phyloP scores from a whole-genome alignment of 2,888 invertebrate species.

The Entomobrya multifasciata region DNA sequence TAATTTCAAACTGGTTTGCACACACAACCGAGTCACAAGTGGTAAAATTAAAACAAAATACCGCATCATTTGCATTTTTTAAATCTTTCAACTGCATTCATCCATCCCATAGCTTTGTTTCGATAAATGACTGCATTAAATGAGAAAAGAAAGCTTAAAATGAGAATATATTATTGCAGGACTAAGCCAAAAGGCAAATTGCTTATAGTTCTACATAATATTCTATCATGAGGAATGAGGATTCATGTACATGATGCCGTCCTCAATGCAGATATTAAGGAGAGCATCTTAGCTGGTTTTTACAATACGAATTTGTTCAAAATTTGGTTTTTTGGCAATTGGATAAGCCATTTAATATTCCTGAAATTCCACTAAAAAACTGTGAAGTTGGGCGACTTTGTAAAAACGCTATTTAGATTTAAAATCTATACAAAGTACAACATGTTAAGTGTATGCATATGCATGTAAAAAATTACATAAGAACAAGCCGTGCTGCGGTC shows the following conservation, averaged over 20 bases:
- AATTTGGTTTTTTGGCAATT: no score
- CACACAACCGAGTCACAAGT: conserved; percentile 65
- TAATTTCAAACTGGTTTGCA: conserved; percentile 70
- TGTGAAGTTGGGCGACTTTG: no score
- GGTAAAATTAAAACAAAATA: conserved; percentile 68
- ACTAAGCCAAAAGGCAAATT: background rate
- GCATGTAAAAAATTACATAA: no score
- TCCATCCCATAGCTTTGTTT: background rate
- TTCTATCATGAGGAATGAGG: background rate
- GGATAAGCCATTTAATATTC: no score
- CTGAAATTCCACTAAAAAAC: no score
- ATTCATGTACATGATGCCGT: background rate
- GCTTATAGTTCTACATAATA: background rate
- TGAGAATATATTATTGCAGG: background rate
- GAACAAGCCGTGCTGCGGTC: no score
- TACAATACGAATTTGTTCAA: no score
- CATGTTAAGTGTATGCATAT: no score
- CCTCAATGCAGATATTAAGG: no score
- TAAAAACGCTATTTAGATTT: no score
- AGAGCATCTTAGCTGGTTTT: no score
- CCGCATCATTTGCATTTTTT: conserved; percentile 67
- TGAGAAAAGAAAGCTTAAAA: background rate
- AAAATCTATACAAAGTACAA: no score
- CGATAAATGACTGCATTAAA: background rate
- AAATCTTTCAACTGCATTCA: conserved; percentile 33